Evolutionary conservation across 2,797 vertebrate genomes (phyloP).

Genomic region (Pantherophis alleghaniensis): DNA sequence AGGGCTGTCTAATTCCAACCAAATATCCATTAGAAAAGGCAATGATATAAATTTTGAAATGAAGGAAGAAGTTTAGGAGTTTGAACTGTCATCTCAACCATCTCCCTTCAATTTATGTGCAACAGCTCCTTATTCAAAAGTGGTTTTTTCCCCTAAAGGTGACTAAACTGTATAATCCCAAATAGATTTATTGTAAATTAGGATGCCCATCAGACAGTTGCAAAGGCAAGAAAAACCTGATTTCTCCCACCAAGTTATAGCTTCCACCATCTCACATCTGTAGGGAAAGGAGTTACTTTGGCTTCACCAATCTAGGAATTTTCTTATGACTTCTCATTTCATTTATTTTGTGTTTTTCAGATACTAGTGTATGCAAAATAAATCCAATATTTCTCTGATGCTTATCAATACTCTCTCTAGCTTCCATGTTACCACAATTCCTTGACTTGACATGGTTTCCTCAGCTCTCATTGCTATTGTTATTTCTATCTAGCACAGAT

Average conservation of each 20-base stretch:
- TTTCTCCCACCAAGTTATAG: constrained; percentile 1
- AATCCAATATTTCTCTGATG: constrained; percentile 49
- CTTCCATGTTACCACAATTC: background rate
- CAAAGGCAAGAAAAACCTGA: background rate
- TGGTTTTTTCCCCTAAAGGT: background rate
- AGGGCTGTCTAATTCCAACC: background rate
- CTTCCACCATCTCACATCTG: constrained; percentile 1
- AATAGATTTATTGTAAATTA: background rate
- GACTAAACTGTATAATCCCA: background rate
- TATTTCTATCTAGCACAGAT: background rate
- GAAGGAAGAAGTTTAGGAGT: background rate
- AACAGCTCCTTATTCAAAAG: background rate
- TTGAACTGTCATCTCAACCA: background rate
- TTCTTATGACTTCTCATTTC: constrained; percentile 4
- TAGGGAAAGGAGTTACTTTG: constrained; percentile 1
- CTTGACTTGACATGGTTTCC: background rate
- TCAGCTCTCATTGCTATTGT: background rate
- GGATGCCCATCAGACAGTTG: background rate
- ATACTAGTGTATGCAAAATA: constrained; percentile 50
- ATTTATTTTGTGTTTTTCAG: constrained; percentile 50
- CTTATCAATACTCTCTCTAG: background rate
- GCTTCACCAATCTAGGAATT: constrained; percentile 34
- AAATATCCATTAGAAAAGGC: background rate
- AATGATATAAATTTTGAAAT: background rate
- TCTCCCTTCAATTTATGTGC: background rate